Base-by-base conservation (phyloP, 2,797 vertebrate genomes). In the Xiphophorus birchmanni region DNA sequence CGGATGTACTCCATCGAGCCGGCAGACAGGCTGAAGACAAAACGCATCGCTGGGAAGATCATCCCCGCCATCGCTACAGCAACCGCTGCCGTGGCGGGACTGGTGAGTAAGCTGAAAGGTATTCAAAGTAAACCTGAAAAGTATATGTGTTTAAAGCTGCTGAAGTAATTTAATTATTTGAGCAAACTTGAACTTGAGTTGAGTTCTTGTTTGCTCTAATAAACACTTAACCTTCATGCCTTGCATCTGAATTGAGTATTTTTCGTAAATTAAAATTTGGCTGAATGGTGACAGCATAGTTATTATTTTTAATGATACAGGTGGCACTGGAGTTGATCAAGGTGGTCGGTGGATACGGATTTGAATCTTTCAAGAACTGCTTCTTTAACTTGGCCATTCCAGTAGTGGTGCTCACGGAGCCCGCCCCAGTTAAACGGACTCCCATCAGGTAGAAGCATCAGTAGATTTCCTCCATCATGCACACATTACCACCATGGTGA, bases 381-480 rank as follows among this genome's bases (percentile, higher is more conserved):
- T 99, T 99, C 92, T 97, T 99, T 81, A 99, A 99, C 91, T 92
- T 99, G 94, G 99, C 99, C 88, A 98, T 99, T 95, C 99, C 99
- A 77, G 96, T 99, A 6, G 93, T 98, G 87, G 97, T 99, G 84
- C 95, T 99, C 79, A 98, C 98, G 15, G 98, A 99, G 93, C 96
- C 97, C 3, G 97, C 97, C 50, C 95, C 94, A 81, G 97, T 99
- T 56, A 98, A 96, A 93, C 97, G 93, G 93, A 96, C 96, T 0
- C 96, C 96, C 92, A 99, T 99, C 93, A 98, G 97, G 98, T 99
- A 95, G 74, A 90, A 9, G 23, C 29, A 48, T 26, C 26, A 23
- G 0, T 32, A 40, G 42, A 37, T 26, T 58, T 44, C 26, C 15
- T 5, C 69, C 69, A 6, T 72, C 23, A 71, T 23, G 21, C 40